phyloP scores from a whole-genome alignment of 2,888 invertebrate genomes.

The Baronia brevicornis region DNA sequence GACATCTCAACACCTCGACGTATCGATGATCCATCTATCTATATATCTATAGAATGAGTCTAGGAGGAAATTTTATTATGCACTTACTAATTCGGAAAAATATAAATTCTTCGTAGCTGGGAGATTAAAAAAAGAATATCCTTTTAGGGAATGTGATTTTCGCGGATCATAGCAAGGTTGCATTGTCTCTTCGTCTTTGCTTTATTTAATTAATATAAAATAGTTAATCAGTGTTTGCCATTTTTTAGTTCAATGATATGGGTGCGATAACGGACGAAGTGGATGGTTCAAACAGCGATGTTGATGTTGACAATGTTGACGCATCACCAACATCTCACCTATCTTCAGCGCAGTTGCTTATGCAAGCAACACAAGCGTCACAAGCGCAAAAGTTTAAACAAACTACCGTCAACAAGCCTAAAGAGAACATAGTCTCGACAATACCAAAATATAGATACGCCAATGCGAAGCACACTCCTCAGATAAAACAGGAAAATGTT shows the following conservation, averaged over 20 bases:
- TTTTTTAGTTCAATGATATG: conserved; percentile 38
- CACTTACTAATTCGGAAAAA: no score
- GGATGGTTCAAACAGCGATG: conserved; percentile 59
- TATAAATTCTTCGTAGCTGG: no score
- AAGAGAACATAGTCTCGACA: conserved; percentile 37
- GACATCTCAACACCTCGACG: no score
- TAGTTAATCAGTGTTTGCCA: no score
- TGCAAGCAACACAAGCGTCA: conserved; percentile 47
- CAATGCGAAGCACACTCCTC: conserved; percentile 18
- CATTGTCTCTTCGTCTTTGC: no score
- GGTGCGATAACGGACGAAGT: conserved; percentile 43
- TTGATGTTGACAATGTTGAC: conserved; percentile 57
- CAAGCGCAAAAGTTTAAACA: conserved; percentile 27
- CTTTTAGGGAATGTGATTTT: no score
- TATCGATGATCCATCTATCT: no score
- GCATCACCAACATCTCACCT: conserved; percentile 34
- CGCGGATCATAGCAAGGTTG: no score
- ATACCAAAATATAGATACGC: conserved; percentile 31
- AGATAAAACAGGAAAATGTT: conserved; percentile 16
- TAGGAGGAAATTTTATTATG: no score
- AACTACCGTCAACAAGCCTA: conserved; percentile 24
- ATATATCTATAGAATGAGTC: no score
- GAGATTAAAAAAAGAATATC: no score
- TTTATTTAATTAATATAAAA: no score
- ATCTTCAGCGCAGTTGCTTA: conserved; percentile 58